Percentiles rank a stretch among this genome's conserved stretches.
Evolutionary conservation across 2,797 vertebrate species (phyloP).

Genomic region (Rhyacichthys aspro): DNA sequence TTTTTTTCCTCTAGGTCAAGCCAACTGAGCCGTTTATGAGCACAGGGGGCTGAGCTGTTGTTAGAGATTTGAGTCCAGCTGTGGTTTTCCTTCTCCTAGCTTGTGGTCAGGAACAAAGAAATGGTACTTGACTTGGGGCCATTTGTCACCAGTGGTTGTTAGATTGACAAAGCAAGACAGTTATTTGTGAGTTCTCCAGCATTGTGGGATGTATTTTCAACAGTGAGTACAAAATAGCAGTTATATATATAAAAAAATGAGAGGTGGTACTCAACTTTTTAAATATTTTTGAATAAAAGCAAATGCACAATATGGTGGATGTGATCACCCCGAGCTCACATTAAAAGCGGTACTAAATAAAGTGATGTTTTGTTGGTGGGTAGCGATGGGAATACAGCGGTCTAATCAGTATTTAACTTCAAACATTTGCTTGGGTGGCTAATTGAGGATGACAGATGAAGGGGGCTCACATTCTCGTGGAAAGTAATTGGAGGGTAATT

Average conservation of each 20-base stretch:
- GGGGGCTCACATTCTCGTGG: slow-evolving; percentile 48
- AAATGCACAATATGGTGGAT: neutral
- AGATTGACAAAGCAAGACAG: slow-evolving; percentile 15
- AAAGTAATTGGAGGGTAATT: slow-evolving; percentile 73
- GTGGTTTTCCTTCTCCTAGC: slow-evolving; percentile 29
- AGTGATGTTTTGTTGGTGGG: slow-evolving; percentile 33
- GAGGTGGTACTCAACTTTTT: too few relatives aligned
- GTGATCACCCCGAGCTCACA: slow-evolving; percentile 13
- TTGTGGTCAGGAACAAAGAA: slow-evolving; percentile 26
- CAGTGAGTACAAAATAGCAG: neutral
- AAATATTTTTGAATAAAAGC: too few relatives aligned
- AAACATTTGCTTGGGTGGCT: slow-evolving; percentile 67
- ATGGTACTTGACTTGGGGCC: slow-evolving; percentile 30
- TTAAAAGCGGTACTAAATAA: slow-evolving; percentile 33
- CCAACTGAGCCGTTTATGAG: slow-evolving; percentile 51
- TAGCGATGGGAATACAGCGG: slow-evolving; percentile 36
- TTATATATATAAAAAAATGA: too few relatives aligned
- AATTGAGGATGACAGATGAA: slow-evolving; percentile 72
- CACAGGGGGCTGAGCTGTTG: slow-evolving; percentile 42
- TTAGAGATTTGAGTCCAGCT: slow-evolving; percentile 57
- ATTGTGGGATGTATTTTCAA: neutral
- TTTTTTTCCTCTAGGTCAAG: slow-evolving; percentile 29
- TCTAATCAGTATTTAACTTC: slow-evolving; percentile 76
- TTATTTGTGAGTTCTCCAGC: slow-evolving; percentile 1
- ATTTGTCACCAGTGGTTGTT: slow-evolving; percentile 12